Base-by-base conservation (phyloP, 1,140 invertebrate species). In the Saxidomus purpurata region DNA sequence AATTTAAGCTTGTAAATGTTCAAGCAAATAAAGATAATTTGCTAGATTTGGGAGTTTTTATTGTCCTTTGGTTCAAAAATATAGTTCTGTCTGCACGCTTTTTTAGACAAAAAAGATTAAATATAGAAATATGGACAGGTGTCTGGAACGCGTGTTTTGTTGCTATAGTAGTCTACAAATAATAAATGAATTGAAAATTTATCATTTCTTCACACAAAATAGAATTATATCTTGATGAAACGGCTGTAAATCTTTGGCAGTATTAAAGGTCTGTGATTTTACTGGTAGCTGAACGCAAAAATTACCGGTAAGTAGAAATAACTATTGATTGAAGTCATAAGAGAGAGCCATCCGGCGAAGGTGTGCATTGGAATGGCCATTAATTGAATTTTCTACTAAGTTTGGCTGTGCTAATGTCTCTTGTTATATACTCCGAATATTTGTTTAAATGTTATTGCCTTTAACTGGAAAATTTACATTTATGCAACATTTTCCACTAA, bases 1-100 rank as follows among this genome's bases (percentile, higher is more conserved):
- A 77, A 77, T 77, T 49, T 17, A 49, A 77, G 47, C 47, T 52
- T 77, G 43, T 77, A 77, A 31, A 77, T 77, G 40, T 52, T 31
- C 36, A 47, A 77, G 15, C 22, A 25, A 77, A 77, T 77, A 49
- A 77, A 77, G 74, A 77, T 77, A 49, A 52, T 0, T 49, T 17
- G 47, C 13, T 19, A 49, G 25, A 77, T 47, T 13, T 3, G n/a
- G 1, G 74, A 28, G 3, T 49, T 77, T 38, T 63, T 63, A 71
- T 71, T 71, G 34, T 71, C 25, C 17, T 31, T 2, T 71, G 67
- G 67, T 71, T 71, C 8, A 71, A 71, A 43, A 71, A 71, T 71
- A 28, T 71, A 71, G 17, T n/a, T 36, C 31, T 22, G 28, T 38
- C n/a, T 71, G 11, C 34, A 71, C 34, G 67, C 67, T 40, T 71